These are phyloP conservation scores for Salvator merianae DNA, from an alignment of 2,113 vertebrate species.

Conservation along the genomic window DNA sequence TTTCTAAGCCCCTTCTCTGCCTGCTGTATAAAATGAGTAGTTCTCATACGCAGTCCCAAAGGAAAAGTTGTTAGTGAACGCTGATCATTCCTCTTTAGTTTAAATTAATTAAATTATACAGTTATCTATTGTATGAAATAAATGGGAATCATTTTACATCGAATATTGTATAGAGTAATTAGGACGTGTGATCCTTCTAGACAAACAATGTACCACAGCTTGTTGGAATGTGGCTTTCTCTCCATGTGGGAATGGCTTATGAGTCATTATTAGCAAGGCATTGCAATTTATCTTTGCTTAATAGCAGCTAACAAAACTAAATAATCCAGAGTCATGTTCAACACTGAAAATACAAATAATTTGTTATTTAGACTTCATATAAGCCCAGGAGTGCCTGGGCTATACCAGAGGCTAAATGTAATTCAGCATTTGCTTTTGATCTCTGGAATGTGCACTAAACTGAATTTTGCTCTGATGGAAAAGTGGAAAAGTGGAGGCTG, in stretches of 20 bases:
- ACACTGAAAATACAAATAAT: constrained; percentile 12
- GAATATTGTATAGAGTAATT: constrained; percentile 42
- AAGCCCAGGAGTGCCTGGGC: constrained; percentile 12
- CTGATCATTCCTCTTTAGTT: constrained; percentile 66
- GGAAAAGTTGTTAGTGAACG: constrained; percentile 61
- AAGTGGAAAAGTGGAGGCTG: too few relatives aligned
- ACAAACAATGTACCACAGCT: constrained; percentile 53
- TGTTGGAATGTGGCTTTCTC: constrained; percentile 26
- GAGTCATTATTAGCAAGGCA: background rate
- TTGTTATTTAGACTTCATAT: background rate
- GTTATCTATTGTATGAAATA: constrained; percentile 61
- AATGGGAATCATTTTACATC: constrained; percentile 58
- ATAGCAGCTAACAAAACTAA: constrained; percentile 34
- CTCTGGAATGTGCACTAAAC: too few relatives aligned
- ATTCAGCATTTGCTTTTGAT: too few relatives aligned
- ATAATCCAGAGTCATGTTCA: constrained; percentile 13
- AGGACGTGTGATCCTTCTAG: constrained; percentile 50
- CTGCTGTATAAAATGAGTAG: constrained; percentile 40
- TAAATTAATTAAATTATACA: constrained; percentile 73
- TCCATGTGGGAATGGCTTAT: background rate
- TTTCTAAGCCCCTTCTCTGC: constrained; percentile 49
- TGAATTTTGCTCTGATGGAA: too few relatives aligned
- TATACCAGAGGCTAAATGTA: too few relatives aligned
- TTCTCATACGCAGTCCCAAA: constrained; percentile 65
- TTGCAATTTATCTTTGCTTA: background rate